These are phyloP conservation scores for Cynoglossus semilaevis DNA, from an alignment of 2,113 vertebrate species.

Conservation along the genomic window DNA sequence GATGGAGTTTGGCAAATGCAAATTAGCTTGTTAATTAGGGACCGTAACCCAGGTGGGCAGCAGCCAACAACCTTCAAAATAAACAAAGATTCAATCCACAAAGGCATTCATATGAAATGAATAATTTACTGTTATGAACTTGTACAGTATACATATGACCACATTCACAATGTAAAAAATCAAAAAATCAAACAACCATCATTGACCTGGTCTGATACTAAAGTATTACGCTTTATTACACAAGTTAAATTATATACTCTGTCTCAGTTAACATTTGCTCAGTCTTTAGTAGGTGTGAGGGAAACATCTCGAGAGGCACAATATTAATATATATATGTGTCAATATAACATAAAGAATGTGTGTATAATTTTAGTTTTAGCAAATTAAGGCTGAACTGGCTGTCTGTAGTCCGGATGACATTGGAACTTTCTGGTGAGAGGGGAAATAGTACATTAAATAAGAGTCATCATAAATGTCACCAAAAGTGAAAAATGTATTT, in stretches of 20 bases:
- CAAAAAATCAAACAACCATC: slow-evolving; percentile 44
- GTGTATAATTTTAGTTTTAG: slow-evolving; percentile 49
- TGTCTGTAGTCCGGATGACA: slow-evolving; percentile 25
- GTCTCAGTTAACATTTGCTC: slow-evolving; percentile 44
- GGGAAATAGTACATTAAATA: no score
- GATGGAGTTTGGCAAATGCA: slow-evolving; percentile 63
- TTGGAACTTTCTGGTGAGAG: no score
- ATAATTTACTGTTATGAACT: slow-evolving; percentile 25
- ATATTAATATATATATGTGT: slow-evolving; percentile 66
- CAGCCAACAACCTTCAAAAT: slow-evolving; percentile 37
- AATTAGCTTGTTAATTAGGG: slow-evolving; percentile 76
- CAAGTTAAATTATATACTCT: slow-evolving; percentile 16
- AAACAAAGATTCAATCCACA: slow-evolving; percentile 3
- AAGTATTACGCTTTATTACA: slow-evolving; percentile 23
- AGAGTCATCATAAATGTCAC: no score
- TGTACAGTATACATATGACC: slow-evolving; percentile 37
- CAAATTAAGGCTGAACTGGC: slow-evolving; percentile 69
- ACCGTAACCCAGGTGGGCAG: slow-evolving; percentile 46
- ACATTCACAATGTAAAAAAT: slow-evolving; percentile 34
- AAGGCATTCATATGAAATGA: slow-evolving; percentile 17
- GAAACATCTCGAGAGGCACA: slow-evolving; percentile 65
- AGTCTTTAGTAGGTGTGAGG: slow-evolving; percentile 42
- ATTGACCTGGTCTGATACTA: slow-evolving; percentile 30
- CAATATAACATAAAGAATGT: slow-evolving; percentile 57
- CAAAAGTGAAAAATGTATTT: no score